Percentiles rank a stretch among this genome's conserved stretches.
Evolutionary conservation across 2,113 vertebrate genomes (phyloP).

Genomic region (Crotalus tigris): DNA sequence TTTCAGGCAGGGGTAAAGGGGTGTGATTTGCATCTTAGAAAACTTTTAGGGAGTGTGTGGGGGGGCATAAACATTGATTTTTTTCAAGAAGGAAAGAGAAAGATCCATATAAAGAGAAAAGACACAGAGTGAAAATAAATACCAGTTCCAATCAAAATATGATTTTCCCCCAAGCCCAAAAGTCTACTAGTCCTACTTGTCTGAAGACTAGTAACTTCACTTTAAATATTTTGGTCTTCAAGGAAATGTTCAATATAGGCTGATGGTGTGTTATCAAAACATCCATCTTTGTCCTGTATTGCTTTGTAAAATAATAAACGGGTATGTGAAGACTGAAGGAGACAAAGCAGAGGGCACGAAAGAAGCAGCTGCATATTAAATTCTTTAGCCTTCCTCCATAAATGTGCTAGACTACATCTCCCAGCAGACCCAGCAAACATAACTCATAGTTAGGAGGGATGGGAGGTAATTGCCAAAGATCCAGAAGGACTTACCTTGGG

Average conservation of each 20-base stretch:
- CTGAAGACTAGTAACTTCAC: neutral
- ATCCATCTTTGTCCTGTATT: neutral
- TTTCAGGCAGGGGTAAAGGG: slow-evolving; percentile 80
- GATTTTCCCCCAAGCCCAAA: neutral
- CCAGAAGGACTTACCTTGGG: neutral
- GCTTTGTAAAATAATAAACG: neutral
- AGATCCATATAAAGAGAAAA: neutral
- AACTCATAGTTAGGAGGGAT: neutral
- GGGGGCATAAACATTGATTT: slow-evolving; percentile 69
- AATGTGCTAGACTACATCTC: neutral
- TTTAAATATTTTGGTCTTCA: neutral
- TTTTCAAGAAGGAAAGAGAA: slow-evolving; percentile 59
- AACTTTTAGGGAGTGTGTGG: slow-evolving; percentile 68
- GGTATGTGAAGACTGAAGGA: neutral
- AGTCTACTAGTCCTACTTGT: neutral
- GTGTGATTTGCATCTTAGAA: slow-evolving; percentile 79
- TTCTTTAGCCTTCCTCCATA: neutral
- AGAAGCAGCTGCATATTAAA: neutral
- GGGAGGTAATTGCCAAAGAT: neutral
- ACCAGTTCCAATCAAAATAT: neutral
- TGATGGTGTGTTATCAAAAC: neutral
- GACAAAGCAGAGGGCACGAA: neutral
- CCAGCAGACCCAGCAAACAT: neutral
- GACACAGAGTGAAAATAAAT: neutral
- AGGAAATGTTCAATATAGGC: neutral